Percentiles rank a stretch among this genome's conserved stretches.
Conservation (phyloP, 2,113 vertebrate genomes). For the Corydoras sp. region DNA sequence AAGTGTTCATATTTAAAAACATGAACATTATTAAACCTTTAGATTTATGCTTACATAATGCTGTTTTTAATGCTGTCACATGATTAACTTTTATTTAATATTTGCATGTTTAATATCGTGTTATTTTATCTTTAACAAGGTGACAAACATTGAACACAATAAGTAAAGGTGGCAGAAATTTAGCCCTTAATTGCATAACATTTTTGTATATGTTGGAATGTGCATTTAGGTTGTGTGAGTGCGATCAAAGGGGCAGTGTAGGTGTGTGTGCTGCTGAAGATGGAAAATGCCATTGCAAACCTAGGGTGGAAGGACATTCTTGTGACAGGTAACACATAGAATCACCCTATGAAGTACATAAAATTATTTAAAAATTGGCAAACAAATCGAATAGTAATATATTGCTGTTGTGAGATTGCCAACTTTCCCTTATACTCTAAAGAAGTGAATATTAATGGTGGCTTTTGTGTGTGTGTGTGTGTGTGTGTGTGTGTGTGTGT, state of each 20-base stretch:
- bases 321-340: constrained; percentile 71
- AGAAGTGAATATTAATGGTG: no score
- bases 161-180: constrained; percentile 42
- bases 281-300: constrained; percentile 79
- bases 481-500: background rate
- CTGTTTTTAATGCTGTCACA: no score
- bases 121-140: background rate
- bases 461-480: no score
- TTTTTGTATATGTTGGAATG: constrained; percentile 12
- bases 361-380: background rate
- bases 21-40: no score
- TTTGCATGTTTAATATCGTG: no score
- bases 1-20: no score
- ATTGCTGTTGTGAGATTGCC: no score
- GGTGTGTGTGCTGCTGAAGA: constrained; percentile 72
- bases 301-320: constrained; percentile 74
- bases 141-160: background rate
- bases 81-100: no score
- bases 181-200: constrained; percentile 55
- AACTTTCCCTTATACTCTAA: no score
- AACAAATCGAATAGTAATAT: background rate
- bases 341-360: background rate
- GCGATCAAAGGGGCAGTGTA: constrained; percentile 67
- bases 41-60: no score
- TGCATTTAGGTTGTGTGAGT: constrained; percentile 72